Base-by-base conservation (phyloP, 2,113 vertebrate genomes). In the Gymnocephalus cernua region DNA sequence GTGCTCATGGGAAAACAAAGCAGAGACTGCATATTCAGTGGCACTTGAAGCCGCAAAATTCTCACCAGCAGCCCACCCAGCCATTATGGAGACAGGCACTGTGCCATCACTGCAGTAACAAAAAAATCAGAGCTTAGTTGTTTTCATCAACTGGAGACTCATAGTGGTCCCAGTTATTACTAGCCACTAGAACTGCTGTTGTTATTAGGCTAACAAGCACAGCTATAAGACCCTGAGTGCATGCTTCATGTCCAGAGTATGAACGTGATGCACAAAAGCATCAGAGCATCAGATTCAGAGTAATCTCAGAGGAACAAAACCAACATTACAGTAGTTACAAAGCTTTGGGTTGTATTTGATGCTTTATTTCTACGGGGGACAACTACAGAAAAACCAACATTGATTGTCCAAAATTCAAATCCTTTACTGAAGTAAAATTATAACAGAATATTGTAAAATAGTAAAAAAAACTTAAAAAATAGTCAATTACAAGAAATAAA, bases 171-270 rank as follows among this genome's bases (percentile, higher is more conserved):
- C 70, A 53, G 79, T 73, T 77, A 87, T 84, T 83, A 88, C 50
- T 63, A 29, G 62, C 78, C 78, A 75, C 72, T 69, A 63, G 13
- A 53, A 27, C 78, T 56, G 64, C 79, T 80, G 85, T 59, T 84
- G 74, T 86, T 85, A 74, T 83, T 71, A 75, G 53, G 67, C 75
- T 91, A 88, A 91, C 67, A 88, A 87, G 87, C 62, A 54, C 56
- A 65, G 74, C 76, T 53, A 27, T 2, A 48, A 70, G 73, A 75
- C 19, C 63, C 66, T 19, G 50, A 58, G 78, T 50, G 71, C 47
- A 68, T 72, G 73, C 66, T 74, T 76, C 68, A 56, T 59, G 67
- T n/a, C 54, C 51, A 53, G 21, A 68, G 7, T 18, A 59, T 25
- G 58, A 79, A 68, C 63, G 71, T 73, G 79, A 79, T 69, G 80